These are phyloP conservation scores for Gopherus flavomarginatus DNA, from an alignment of 2,113 vertebrate genomes.

Conservation along the genomic window DNA sequence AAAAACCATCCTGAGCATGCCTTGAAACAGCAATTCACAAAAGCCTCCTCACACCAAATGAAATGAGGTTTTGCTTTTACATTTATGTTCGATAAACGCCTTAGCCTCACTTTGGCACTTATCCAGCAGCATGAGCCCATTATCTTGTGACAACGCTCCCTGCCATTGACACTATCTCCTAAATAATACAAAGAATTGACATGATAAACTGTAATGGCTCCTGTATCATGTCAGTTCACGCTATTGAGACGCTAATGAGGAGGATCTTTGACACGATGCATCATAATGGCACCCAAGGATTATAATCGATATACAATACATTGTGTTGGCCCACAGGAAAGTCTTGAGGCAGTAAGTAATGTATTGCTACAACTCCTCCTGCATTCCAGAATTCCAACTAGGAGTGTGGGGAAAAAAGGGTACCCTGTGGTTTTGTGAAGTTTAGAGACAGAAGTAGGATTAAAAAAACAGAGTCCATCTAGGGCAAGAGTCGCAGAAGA, in stretches of 20 bases:
- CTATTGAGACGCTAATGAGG: constrained; percentile 49
- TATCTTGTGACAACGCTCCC: constrained; percentile 50
- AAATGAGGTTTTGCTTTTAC: constrained; percentile 42
- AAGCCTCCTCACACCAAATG: constrained; percentile 11
- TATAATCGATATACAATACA: constrained; percentile 15
- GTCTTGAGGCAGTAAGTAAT: constrained; percentile 1
- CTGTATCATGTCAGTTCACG: constrained; percentile 32
- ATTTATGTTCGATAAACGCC: constrained; percentile 47
- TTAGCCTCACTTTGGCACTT: constrained; percentile 47
- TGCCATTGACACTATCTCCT: constrained; percentile 53
- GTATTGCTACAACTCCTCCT: neutral
- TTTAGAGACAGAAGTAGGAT: neutral
- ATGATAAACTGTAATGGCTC: constrained; percentile 32
- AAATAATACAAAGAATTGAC: constrained; percentile 62
- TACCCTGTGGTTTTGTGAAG: neutral
- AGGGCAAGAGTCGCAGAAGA: neutral
- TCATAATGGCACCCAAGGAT: constrained; percentile 18
- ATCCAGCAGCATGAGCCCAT: constrained; percentile 58
- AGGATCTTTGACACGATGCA: constrained; percentile 22
- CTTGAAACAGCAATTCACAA: neutral
- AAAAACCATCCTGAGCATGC: neutral
- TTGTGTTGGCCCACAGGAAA: neutral
- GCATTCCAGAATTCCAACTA: neutral
- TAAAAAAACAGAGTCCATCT: neutral
- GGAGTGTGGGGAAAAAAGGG: neutral